A percentile compares a stretch with the other conserved stretches of the same genome.
phyloP scores from a whole-genome alignment of 2,888 invertebrate species.

The Papilio protenor region DNA sequence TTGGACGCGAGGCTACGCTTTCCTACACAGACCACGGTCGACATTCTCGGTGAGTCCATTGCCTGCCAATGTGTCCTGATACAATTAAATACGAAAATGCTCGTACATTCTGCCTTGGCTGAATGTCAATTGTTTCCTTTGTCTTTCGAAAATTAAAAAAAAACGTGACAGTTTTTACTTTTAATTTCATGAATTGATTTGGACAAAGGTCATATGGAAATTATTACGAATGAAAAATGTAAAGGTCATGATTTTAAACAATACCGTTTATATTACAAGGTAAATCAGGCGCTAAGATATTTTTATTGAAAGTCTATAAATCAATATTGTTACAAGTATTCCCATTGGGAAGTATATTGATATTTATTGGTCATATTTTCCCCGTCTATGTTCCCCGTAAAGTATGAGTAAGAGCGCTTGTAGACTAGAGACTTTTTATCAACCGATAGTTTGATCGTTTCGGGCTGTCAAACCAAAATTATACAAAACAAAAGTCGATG shows the following conservation, averaged over 20 bases:
- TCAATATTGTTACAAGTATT: neutral
- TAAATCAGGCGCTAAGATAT: neutral
- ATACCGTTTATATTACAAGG: neutral
- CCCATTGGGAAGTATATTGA: neutral
- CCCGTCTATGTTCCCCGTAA: neutral
- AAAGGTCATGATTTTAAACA: neutral
- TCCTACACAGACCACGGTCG: constrained; percentile 29
- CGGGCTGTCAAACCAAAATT: no score
- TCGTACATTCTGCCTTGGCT: constrained; percentile 11
- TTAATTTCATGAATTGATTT: neutral
- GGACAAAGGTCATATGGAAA: neutral
- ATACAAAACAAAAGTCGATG: no score
- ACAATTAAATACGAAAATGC: constrained; percentile 30
- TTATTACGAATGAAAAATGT: neutral
- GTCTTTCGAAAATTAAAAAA: constrained; percentile 5
- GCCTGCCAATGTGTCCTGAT: constrained; percentile 31
- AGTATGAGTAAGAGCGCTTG: neutral
- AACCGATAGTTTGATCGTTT: no score
- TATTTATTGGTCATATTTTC: neutral
- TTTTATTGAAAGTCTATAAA: neutral
- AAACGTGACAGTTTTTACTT: neutral
- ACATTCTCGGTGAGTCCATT: constrained; percentile 28
- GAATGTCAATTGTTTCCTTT: constrained; percentile 12
- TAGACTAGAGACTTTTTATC: no score
- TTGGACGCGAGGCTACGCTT: constrained; percentile 19